Evolutionary conservation across 2,113 vertebrate species (phyloP).

Genomic region (Daphoenositta chrysoptera): DNA sequence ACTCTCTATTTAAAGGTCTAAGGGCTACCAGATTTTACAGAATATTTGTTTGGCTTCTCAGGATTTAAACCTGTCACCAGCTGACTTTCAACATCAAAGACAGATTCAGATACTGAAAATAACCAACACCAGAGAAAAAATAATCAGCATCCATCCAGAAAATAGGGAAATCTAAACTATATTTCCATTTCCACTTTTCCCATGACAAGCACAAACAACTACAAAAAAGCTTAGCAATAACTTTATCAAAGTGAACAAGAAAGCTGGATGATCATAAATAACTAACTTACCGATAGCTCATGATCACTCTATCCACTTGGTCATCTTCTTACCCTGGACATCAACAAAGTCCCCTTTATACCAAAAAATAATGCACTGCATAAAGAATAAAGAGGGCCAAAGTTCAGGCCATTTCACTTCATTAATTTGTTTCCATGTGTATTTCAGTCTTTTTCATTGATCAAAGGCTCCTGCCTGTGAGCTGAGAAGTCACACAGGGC

Average conservation of each 20-base stretch:
- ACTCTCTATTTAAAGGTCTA: neutral
- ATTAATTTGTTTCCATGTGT: neutral
- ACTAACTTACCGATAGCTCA: neutral
- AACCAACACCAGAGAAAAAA: neutral
- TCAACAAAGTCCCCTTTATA: neutral
- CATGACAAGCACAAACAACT: neutral
- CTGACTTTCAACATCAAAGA: neutral
- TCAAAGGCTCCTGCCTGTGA: neutral
- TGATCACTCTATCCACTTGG: neutral
- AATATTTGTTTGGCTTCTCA: neutral
- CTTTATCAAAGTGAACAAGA: neutral
- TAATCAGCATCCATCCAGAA: neutral
- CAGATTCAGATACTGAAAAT: neutral
- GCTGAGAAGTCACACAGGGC: neutral
- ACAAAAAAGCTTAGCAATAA: neutral
- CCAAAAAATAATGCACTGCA: neutral
- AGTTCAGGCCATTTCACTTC: neutral
- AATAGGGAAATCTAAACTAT: neutral
- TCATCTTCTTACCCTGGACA: neutral
- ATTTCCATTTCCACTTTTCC: neutral
- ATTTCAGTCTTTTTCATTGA: neutral
- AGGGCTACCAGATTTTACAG: neutral
- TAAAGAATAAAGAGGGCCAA: neutral
- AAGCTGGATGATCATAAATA: neutral
- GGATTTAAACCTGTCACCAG: neutral